Percentiles rank a stretch among this genome's conserved stretches.
phyloP scores from a whole-genome alignment of 2,797 vertebrate species.

The Chromobotia macracanthus region DNA sequence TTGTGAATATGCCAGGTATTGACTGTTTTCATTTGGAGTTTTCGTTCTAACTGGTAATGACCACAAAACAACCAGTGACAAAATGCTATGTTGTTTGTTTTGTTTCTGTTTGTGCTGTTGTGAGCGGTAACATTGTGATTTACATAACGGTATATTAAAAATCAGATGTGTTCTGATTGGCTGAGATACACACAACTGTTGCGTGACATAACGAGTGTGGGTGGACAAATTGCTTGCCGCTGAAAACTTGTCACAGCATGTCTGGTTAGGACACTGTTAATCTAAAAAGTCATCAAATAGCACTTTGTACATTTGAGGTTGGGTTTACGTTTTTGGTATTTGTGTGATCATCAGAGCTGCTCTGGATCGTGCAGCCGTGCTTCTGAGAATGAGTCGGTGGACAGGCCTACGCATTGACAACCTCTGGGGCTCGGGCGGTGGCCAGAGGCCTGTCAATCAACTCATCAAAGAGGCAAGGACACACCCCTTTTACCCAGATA shows the following conservation, averaged over 20 bases:
- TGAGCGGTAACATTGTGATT: neutral
- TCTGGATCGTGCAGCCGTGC: conserved; percentile 88
- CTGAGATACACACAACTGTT: neutral
- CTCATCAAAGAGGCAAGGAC: conserved; percentile 91
- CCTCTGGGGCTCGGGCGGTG: conserved; percentile 92
- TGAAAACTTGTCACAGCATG: neutral
- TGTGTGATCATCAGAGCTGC: conserved; percentile 79
- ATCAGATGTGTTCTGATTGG: neutral
- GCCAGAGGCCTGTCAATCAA: conserved; percentile 91
- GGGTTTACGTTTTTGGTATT: neutral
- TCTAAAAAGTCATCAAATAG: neutral
- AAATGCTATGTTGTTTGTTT: neutral
- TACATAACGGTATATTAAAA: neutral
- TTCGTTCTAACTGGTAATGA: neutral
- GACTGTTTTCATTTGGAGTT: neutral
- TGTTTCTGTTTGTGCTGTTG: neutral
- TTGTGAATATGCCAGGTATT: conserved; percentile 89
- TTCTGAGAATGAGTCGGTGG: conserved; percentile 91
- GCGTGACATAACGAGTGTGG: neutral
- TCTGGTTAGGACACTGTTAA: neutral
- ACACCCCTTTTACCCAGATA: neutral
- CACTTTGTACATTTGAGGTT: no score
- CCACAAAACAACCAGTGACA: neutral
- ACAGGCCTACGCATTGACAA: conserved; percentile 88
- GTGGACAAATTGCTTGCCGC: neutral